Percentiles rank a stretch among this genome's conserved stretches.
Conservation (phyloP, 2,888 invertebrate species). For the Vanessa cardui region DNA sequence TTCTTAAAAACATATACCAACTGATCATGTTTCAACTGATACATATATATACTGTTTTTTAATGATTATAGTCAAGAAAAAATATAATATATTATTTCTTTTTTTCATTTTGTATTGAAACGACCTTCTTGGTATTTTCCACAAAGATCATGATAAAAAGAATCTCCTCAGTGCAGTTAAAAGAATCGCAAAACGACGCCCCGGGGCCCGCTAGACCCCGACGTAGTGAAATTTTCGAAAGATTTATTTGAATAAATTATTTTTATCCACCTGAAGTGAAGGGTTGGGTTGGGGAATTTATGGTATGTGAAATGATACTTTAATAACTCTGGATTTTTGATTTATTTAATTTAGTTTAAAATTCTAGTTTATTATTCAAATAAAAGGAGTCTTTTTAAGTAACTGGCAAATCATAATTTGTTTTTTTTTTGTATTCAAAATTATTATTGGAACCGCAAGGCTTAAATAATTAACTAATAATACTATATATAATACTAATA, state of each 20-base stretch:
- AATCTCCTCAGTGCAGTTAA: constrained; percentile 68
- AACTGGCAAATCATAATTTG: too few relatives aligned
- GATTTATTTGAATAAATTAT: constrained; percentile 83
- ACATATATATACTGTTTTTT: too few relatives aligned
- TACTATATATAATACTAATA: too few relatives aligned
- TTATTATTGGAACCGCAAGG: too few relatives aligned
- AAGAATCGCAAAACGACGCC: constrained; percentile 72
- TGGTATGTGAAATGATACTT: constrained; percentile 49
- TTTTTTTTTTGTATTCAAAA: too few relatives aligned
- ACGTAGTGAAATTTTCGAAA: constrained; percentile 65
- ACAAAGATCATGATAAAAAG: constrained; percentile 67
- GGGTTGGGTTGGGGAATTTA: constrained; percentile 75
- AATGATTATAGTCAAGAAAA: too few relatives aligned
- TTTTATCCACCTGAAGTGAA: constrained; percentile 77
- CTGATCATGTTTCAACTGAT: too few relatives aligned
- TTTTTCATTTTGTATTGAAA: not conserved
- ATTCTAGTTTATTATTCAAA: not conserved
- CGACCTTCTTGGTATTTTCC: constrained; percentile 61
- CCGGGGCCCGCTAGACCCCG: constrained; percentile 65
- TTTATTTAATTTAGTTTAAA: constrained; percentile 10
- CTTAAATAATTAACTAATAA: too few relatives aligned
- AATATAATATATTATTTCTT: not conserved
- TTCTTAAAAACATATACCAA: too few relatives aligned
- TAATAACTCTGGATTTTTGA: constrained; percentile 13
- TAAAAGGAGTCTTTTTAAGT: not conserved